Conservation (phyloP, 2,888 invertebrate species). For the Hypercompe scribonia region DNA sequence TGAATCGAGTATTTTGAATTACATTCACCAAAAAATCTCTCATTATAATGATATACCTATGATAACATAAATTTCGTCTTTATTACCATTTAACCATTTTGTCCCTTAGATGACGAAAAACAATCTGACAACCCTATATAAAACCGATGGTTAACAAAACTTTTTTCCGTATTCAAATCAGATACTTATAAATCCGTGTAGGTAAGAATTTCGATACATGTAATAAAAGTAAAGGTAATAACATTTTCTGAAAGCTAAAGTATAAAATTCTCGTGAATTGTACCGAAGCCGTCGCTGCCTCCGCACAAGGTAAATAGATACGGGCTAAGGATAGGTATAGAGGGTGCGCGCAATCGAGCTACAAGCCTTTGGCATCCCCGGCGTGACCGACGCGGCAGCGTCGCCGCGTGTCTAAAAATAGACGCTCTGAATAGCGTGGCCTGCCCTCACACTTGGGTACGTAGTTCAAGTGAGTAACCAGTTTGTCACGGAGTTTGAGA, state of each 20-base stretch:
- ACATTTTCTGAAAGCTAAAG: constrained; percentile 34
- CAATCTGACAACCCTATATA: neutral
- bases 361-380: constrained; percentile 76
- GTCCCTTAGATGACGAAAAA: neutral
- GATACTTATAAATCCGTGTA: neutral
- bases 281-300: constrained; percentile 63
- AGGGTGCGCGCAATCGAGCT: constrained; percentile 74
- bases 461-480: constrained; percentile 43
- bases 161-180: neutral
- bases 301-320: constrained; percentile 75
- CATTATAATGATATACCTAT: too few species aligned
- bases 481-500: constrained; percentile 35
- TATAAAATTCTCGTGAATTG: constrained; percentile 57
- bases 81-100: too few species aligned
- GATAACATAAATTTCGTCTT: too few species aligned
- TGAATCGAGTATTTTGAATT: too few species aligned
- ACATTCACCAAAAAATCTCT: too few species aligned
- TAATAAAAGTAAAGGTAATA: constrained; percentile 20
- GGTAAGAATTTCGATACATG: constrained; percentile 24
- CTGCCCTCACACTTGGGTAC: constrained; percentile 56
- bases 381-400: constrained; percentile 25
- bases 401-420: constrained; percentile 75
- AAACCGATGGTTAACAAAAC: neutral
- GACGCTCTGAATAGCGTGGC: constrained; percentile 76
- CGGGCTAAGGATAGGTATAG: constrained; percentile 60